Evolutionary conservation across 2,888 invertebrate genomes (phyloP), one percentile per base, ranked within the genome.

Genomic region (Erebia palarica): DNA sequence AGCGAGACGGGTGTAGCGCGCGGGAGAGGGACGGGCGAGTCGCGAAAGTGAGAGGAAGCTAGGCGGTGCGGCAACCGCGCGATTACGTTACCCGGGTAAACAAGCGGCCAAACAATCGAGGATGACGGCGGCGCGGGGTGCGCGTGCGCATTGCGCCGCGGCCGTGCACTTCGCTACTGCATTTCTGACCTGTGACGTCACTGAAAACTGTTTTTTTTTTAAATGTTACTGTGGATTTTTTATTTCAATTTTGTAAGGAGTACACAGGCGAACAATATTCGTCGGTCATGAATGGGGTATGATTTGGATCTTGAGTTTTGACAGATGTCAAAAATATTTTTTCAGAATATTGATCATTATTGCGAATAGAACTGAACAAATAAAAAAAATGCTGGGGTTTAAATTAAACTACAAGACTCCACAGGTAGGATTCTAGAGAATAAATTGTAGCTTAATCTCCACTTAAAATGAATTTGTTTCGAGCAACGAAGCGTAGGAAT

Each of bases 21-120:
- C 75, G 86, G 90, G 82, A 83, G 79, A 72, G 84, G 78, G 88
- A 86, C 78, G 77, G 7, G 81, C 75, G 73, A 74, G 80, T 86
- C 90, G 91, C 90, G 93, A 92, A 92, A 92, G 93, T 92, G 93
- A 93, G 93, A 91, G 91, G 92, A 90, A 85, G 87, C 89, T 83
- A 80, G 78, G 81, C 88, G 82, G 84, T 82, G 84, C 86, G 93
- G 93, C 92, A 92, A 91, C 93, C 81, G 79, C 86, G 79, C 85
- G 78, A 84, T 88, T 91, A 92, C 91, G 90, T 89, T 88, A 88
- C 88, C 84, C 71, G 89, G 88, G 90, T 91, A 92, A 92, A 92
- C 91, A 92, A 90, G 84, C 70, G 89, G 88, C 89, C 91, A 92
- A 92, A 92, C 91, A 92, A 90, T 91, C 89, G 88, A 84, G 83